Evolutionary conservation across 2,797 vertebrate genomes (phyloP).

Genomic region (Synaphobranchus kaupii): DNA sequence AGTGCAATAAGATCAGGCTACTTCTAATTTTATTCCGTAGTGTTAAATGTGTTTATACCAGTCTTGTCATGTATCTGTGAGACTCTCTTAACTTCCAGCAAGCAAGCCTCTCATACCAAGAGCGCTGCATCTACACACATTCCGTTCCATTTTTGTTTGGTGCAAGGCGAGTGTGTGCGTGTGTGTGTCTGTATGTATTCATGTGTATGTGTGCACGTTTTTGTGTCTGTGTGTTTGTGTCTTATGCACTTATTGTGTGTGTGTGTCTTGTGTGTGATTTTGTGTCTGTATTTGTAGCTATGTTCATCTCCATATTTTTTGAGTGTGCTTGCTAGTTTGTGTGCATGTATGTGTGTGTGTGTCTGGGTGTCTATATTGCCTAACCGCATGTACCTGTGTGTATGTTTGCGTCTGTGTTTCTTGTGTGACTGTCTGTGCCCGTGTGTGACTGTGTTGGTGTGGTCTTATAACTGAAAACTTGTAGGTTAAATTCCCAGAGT

Average conservation of each 20-base stretch:
- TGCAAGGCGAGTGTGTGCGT: no score
- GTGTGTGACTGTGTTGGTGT: neutral
- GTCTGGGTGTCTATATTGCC: no score
- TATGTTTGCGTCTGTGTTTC: neutral
- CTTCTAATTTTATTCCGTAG: neutral
- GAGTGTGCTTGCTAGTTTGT: no score
- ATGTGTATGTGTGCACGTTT: no score
- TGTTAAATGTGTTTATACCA: neutral
- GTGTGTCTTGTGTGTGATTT: no score
- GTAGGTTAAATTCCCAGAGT: neutral
- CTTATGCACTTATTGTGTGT: no score
- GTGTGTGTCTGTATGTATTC: no score
- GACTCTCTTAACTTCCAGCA: no score
- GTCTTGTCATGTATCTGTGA: neutral
- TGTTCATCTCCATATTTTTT: no score
- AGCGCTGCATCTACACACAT: neutral
- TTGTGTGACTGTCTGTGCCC: neutral
- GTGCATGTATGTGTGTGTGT: no score
- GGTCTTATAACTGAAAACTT: neutral
- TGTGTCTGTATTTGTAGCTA: no score
- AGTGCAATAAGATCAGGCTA: neutral
- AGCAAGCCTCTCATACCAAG: neutral
- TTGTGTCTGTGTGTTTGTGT: no score
- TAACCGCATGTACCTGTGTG: neutral
- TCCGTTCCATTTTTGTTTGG: neutral